phyloP scores from a whole-genome alignment of 2,113 vertebrate genomes.

The Xiphias gladius region DNA sequence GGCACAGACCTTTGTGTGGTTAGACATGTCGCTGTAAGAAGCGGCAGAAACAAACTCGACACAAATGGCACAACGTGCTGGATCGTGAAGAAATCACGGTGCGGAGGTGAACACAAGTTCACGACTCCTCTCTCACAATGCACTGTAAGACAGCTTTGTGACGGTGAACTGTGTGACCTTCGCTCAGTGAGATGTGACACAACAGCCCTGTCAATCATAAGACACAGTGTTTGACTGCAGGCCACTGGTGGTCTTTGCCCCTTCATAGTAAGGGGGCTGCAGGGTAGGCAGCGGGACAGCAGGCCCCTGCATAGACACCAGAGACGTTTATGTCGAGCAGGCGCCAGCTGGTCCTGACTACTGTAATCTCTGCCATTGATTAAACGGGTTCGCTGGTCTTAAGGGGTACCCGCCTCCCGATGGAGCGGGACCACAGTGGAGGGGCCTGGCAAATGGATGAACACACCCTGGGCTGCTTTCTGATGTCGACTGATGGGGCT shows the following conservation, averaged over 20 bases:
- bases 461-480: conserved; percentile 57
- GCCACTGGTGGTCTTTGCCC: conserved; percentile 67
- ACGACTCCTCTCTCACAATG: conserved; percentile 39
- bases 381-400: conserved; percentile 66
- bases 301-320: conserved; percentile 51
- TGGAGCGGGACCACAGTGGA: conserved; percentile 64
- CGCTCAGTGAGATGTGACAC: conserved; percentile 56
- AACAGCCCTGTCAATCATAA: conserved; percentile 77
- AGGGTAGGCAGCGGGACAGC: conserved; percentile 24
- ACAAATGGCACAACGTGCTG: neutral
- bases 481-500: conserved; percentile 56
- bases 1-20: conserved; percentile 16
- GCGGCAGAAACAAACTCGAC: conserved; percentile 4
- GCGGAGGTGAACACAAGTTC: conserved; percentile 50
- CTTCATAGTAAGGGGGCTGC: conserved; percentile 41
- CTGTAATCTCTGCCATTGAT: conserved; percentile 80
- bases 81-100: conserved; percentile 15
- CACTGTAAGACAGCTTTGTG: conserved; percentile 57
- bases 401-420: conserved; percentile 58
- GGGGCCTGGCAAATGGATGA: conserved; percentile 58
- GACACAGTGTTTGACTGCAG: conserved; percentile 51
- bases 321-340: conserved; percentile 64
- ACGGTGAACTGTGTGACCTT: conserved; percentile 46
- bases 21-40: neutral
- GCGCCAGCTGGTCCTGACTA: conserved; percentile 74